These are phyloP conservation scores for Recurvirostra avosetta DNA, from an alignment of 2,113 vertebrate genomes.

Conservation along the genomic window DNA sequence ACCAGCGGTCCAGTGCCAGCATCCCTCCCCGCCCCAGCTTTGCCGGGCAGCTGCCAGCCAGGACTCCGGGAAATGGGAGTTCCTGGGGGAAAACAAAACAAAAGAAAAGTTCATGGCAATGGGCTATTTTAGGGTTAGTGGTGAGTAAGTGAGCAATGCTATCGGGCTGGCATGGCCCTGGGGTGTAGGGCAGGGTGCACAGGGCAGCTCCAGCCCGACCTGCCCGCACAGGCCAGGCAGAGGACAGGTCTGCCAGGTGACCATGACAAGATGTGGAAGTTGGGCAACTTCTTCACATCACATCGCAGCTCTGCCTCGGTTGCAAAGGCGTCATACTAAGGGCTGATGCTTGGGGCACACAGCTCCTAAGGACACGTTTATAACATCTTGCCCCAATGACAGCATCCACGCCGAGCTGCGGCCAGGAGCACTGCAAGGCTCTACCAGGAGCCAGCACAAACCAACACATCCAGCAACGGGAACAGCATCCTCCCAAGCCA, in stretches of 20 bases:
- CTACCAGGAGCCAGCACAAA: background rate
- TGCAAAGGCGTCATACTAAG: rapidly evolving
- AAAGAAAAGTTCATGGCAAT: rapidly evolving
- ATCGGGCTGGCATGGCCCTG: rapidly evolving
- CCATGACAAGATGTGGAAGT: rapidly evolving
- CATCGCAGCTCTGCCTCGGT: rapidly evolving
- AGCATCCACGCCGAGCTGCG: background rate
- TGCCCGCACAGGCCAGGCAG: background rate
- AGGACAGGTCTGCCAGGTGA: background rate
- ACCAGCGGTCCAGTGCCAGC: background rate
- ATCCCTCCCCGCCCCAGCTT: background rate
- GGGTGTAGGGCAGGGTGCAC: background rate
- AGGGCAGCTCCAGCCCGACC: background rate
- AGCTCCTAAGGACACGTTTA: rapidly evolving
- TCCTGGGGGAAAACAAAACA: background rate
- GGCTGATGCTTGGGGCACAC: rapidly evolving
- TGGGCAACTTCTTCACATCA: background rate
- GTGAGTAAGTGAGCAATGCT: rapidly evolving
- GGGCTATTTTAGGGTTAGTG: background rate
- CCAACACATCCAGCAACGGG: rapidly evolving
- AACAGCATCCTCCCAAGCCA: background rate
- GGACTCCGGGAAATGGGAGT: rapidly evolving
- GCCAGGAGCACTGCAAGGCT: background rate
- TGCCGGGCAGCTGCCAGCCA: background rate
- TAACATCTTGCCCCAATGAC: background rate